These are phyloP conservation scores for Notiomystis cincta DNA, from an alignment of 2,113 vertebrate genomes.

Conservation along the genomic window DNA sequence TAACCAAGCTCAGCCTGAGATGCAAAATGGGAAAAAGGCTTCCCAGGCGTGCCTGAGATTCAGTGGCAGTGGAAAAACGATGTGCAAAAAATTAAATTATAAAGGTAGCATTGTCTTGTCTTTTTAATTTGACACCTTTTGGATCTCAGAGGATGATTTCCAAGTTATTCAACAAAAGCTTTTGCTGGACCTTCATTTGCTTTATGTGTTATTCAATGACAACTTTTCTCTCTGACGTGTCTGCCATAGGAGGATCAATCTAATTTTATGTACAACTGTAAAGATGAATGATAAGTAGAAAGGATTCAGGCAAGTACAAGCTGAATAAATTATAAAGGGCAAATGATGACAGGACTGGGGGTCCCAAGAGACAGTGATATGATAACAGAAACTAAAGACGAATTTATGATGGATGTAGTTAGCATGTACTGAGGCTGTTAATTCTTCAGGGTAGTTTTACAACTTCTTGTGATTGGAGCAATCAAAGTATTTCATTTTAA, in stretches of 20 bases:
- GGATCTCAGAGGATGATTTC: conserved; percentile 9
- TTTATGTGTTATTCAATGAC: conserved; percentile 62
- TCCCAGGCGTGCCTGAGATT: background rate
- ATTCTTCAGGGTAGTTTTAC: conserved; percentile 76
- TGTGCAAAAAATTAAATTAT: background rate
- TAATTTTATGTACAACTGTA: conserved; percentile 82
- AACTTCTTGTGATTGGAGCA: conserved; percentile 69
- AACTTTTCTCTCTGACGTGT: conserved; percentile 61
- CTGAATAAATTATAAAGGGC: conserved; percentile 86
- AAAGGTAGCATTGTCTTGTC: background rate
- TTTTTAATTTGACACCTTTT: background rate
- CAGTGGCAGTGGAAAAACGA: background rate
- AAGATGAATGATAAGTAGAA: conserved; percentile 83
- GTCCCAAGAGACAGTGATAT: conserved; percentile 74
- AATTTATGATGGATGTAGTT: conserved; percentile 81
- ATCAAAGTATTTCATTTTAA: conserved; percentile 72
- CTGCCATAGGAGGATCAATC: conserved; percentile 71
- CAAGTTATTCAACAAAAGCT: conserved; percentile 39
- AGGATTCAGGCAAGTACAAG: conserved; percentile 76
- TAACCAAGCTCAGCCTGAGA: background rate
- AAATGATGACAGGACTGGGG: conserved; percentile 78
- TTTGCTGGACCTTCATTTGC: conserved; percentile 25
- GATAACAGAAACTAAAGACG: conserved; percentile 78
- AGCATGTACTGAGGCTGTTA: conserved; percentile 72
- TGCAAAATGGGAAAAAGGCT: background rate